Percentiles rank a stretch among this genome's conserved stretches.
Evolutionary conservation across 2,113 vertebrate species (phyloP).

Genomic region (Atlantisia rogersi): DNA sequence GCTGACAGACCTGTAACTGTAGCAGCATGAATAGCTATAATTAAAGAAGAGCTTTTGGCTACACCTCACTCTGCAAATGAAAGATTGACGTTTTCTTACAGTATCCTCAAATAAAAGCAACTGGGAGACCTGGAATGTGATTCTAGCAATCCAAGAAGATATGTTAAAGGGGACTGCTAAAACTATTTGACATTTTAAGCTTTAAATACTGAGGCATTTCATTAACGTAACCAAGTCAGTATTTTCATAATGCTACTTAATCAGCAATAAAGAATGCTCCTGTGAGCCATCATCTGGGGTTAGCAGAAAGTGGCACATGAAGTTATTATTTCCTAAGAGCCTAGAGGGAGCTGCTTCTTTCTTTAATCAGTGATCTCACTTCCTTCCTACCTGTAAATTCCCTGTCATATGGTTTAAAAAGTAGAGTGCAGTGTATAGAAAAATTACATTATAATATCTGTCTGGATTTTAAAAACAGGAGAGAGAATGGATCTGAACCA

Average conservation of each 20-base stretch:
- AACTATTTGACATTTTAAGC: conserved; percentile 71
- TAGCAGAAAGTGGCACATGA: conserved; percentile 73
- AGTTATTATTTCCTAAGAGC: conserved; percentile 78
- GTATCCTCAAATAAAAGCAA: conserved; percentile 67
- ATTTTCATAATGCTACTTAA: conserved; percentile 77
- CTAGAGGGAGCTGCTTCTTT: conserved; percentile 72
- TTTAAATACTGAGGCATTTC: conserved; percentile 73
- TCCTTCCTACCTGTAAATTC: conserved; percentile 71
- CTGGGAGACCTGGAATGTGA: conserved; percentile 54
- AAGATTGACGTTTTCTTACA: conserved; percentile 70
- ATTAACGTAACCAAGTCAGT: conserved; percentile 74
- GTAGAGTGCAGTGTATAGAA: conserved; percentile 47
- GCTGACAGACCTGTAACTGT: conserved; percentile 75
- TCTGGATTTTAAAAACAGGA: conserved; percentile 56
- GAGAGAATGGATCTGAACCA: conserved; percentile 32
- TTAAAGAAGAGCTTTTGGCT: conserved; percentile 79
- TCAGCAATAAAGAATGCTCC: conserved; percentile 78
- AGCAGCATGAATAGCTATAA: conserved; percentile 74
- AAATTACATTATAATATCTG: conserved; percentile 59
- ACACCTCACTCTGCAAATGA: conserved; percentile 67
- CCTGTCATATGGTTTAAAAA: conserved; percentile 62
- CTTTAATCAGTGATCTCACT: conserved; percentile 75
- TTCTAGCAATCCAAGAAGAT: conserved; percentile 54
- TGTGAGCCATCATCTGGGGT: conserved; percentile 71
- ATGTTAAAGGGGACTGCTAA: conserved; percentile 63